Evolutionary conservation across 2,113 vertebrate species (phyloP).

Genomic region (Bothrops jararaca): DNA sequence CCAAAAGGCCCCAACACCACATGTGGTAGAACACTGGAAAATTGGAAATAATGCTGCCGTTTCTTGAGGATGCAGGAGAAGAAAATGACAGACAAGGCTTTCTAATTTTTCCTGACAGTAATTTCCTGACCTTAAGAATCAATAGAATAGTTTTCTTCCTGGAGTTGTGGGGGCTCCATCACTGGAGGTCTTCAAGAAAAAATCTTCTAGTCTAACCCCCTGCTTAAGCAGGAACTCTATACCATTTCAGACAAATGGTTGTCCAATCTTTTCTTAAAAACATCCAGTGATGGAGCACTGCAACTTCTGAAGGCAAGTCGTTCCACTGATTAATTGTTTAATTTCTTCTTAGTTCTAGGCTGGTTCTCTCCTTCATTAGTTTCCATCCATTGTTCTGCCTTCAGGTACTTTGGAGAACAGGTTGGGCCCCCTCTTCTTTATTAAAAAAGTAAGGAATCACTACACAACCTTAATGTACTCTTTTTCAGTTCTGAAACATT

Average conservation of each 20-base stretch:
- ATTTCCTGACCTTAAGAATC: background rate
- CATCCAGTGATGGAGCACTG: background rate
- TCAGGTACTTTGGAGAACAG: background rate
- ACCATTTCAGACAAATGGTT: too few relatives aligned
- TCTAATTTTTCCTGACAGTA: background rate
- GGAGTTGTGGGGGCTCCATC: background rate
- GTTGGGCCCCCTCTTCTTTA: background rate
- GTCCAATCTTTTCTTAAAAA: background rate
- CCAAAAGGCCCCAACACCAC: conserved; percentile 90
- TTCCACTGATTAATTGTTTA: background rate
- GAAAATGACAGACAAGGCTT: background rate
- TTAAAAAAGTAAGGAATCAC: background rate
- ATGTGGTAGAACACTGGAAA: conserved; percentile 87
- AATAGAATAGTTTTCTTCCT: background rate
- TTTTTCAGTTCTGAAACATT: background rate
- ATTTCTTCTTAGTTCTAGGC: background rate
- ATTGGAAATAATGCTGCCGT: background rate
- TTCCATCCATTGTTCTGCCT: background rate
- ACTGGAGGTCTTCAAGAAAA: background rate
- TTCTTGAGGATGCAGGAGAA: background rate
- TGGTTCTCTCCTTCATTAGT: background rate
- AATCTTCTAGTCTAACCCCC: background rate
- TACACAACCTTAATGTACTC: background rate
- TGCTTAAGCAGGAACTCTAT: background rate
- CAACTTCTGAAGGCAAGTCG: background rate